These are phyloP conservation scores for Hypomecis atomaria DNA, from an alignment of 2,888 invertebrate genomes.

Conservation along the genomic window DNA sequence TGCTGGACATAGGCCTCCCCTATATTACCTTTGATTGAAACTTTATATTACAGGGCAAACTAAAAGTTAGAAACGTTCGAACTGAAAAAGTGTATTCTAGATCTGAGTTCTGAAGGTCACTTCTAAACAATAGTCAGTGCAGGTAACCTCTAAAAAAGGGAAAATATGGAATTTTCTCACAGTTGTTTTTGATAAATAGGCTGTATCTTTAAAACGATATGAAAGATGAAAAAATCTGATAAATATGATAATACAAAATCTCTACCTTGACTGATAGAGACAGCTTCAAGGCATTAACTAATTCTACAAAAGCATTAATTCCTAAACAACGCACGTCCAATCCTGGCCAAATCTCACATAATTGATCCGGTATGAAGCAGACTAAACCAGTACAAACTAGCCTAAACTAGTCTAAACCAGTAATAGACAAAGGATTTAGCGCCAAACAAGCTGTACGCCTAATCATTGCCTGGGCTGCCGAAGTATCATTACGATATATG, in stretches of 20 bases:
- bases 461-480: constrained; percentile 49
- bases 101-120: too few species aligned
- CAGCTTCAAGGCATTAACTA: constrained; percentile 31
- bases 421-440: constrained; percentile 72
- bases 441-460: constrained; percentile 61
- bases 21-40: too few species aligned
- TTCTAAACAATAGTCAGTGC: too few species aligned
- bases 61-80: too few species aligned
- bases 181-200: too few species aligned
- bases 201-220: too few species aligned
- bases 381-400: constrained; percentile 39
- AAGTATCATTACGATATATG: constrained; percentile 8
- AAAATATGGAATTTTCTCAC: too few species aligned
- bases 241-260: background rate
- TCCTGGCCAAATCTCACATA: constrained; percentile 63
- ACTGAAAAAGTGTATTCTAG: too few species aligned
- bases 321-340: constrained; percentile 56
- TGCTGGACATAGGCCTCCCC: too few species aligned
- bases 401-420: constrained; percentile 48
- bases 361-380: constrained; percentile 60
- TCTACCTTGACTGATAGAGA: constrained; percentile 32
- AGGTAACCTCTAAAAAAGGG: too few species aligned
- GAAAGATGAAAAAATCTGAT: background rate
- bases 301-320: constrained; percentile 33
- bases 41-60: too few species aligned